Base-by-base conservation (phyloP, 2,888 invertebrate genomes). In the Ormyrus nitidulus region DNA sequence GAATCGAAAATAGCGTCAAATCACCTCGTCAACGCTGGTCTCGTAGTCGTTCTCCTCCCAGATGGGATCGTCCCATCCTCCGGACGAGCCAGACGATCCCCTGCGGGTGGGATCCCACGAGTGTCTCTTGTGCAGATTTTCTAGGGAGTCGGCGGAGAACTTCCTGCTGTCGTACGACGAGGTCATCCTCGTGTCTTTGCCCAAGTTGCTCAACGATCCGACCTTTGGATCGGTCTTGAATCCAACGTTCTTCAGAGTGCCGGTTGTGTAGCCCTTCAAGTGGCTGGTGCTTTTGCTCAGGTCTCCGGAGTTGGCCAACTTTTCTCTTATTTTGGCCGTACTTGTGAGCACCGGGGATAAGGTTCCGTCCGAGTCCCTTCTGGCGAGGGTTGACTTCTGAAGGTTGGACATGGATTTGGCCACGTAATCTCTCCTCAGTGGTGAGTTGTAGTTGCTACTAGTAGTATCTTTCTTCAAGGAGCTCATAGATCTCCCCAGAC, bases 81-180 rank as follows among this genome's bases (percentile, higher is more conserved):
- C 91, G 86, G 92, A 90, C 61, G 94, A 93, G 19, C 93, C 92
- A n/a, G 93, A 93, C 84, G 93, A 93, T 11, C 93, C 93, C 81
- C 94, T 91, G 82, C 94, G 92, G 75, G 93, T 93, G 1, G 93
- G 92, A 85, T 95, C 95, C 95, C 94, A 95, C 68, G 93, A 93
- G 85, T 93, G 93, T 83, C 95, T 93, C 91, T 94, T 93, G 34
- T 77, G 51, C 68, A 91, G 87, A 81, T 93, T 92, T 86, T 95
- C 95, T 89, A 95, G 88, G 0, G 95, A 95, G 89, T 95, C 95
- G 56, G 94, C 94, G 0, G 95, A 95, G 76, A 92, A 92, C 80
- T 93, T 91, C 79, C 92, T 85, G 79, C 89, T 88, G 65, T 89
- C 90, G 61, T 91, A 90, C 9, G 68, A 72, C 7, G 74, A 49